These are phyloP conservation scores for Eupithecia inturbata DNA, from an alignment of 2,888 invertebrate species.

Conservation along the genomic window DNA sequence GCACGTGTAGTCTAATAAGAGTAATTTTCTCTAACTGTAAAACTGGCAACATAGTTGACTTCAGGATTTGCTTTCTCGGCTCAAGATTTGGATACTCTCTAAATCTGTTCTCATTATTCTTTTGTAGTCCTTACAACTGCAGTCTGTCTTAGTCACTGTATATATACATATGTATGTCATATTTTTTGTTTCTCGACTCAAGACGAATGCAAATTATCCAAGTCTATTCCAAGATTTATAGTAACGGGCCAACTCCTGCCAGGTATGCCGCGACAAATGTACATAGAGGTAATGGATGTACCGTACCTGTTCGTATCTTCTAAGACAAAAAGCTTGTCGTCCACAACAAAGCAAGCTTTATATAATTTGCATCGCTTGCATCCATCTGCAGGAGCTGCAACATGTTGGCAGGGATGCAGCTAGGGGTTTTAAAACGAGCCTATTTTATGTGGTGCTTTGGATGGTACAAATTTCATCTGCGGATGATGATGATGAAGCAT, in stretches of 20 bases:
- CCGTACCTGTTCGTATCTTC: slow-evolving; percentile 5
- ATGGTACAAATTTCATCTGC: background rate
- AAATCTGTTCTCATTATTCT: background rate
- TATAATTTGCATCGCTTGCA: slow-evolving; percentile 25
- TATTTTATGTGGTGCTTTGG: background rate
- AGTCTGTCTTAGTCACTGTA: background rate
- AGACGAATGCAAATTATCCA: slow-evolving; percentile 2
- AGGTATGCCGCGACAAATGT: slow-evolving; percentile 4
- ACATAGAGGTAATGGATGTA: slow-evolving; percentile 4
- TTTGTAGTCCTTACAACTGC: background rate
- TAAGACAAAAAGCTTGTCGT: slow-evolving; percentile 22
- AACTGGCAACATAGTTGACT: background rate
- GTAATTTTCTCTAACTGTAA: slow-evolving; percentile 8
- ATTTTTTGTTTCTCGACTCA: background rate
- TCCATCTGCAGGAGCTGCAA: slow-evolving; percentile 20
- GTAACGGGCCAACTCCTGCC: slow-evolving; percentile 2
- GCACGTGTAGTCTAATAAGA: background rate
- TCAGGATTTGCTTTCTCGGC: background rate
- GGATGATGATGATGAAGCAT: background rate
- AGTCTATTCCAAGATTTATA: slow-evolving; percentile 7
- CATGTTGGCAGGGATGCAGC: slow-evolving; percentile 9
- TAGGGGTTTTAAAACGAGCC: background rate
- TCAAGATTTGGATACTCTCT: background rate
- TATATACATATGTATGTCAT: background rate
- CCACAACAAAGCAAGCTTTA: slow-evolving; percentile 24